Percentiles rank a stretch among this genome's conserved stretches.
Evolutionary conservation across 2,797 vertebrate genomes (phyloP).

Genomic region (Semaprochilodus insignis): DNA sequence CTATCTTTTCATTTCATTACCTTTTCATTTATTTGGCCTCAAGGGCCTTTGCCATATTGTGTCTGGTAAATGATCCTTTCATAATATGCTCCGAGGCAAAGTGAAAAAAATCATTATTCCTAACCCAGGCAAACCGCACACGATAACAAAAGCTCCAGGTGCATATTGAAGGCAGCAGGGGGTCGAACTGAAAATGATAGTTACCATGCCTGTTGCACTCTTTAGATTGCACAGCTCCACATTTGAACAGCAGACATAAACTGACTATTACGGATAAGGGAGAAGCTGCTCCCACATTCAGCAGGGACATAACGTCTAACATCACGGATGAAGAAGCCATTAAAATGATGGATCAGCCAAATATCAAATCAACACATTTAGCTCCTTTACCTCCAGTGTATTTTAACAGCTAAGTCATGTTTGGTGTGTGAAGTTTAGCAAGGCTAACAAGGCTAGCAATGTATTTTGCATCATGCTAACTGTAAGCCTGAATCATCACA

Average conservation of each 20-base stretch:
- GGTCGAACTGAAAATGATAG: constrained; percentile 4
- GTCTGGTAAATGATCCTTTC: constrained; percentile 48
- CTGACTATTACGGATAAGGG: background rate
- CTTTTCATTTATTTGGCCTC: constrained; percentile 52
- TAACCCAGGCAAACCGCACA: background rate
- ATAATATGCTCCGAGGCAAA: constrained; percentile 37
- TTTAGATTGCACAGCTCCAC: background rate
- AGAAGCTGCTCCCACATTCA: background rate
- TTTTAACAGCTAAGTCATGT: too few species aligned
- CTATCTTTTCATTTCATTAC: constrained; percentile 49
- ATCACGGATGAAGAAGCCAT: background rate
- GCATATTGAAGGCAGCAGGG: background rate
- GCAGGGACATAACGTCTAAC: background rate
- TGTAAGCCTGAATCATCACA: too few species aligned
- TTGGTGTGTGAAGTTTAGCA: too few species aligned
- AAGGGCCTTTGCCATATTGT: constrained; percentile 40
- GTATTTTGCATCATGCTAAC: too few species aligned
- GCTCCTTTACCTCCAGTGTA: too few species aligned
- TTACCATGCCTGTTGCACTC: background rate
- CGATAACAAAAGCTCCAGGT: background rate
- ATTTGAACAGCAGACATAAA: background rate
- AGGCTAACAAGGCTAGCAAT: too few species aligned
- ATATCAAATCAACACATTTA: too few species aligned
- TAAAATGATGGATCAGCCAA: background rate
- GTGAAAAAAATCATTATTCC: constrained; percentile 12